phyloP scores from a whole-genome alignment of 2,888 invertebrate genomes.

The Acronicta alni region DNA sequence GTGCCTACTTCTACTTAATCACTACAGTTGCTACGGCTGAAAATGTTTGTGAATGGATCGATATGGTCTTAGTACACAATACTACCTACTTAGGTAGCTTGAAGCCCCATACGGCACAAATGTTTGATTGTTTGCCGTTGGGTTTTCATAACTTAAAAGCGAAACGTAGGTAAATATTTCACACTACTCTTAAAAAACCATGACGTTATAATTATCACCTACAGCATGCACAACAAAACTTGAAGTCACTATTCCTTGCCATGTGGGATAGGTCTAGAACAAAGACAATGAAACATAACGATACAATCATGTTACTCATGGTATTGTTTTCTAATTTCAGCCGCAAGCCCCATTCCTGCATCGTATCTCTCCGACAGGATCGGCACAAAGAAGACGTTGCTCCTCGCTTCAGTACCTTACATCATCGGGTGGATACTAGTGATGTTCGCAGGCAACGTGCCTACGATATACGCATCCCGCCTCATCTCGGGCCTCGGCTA shows the following conservation, averaged over 20 bases:
- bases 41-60: not conserved
- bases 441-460: conserved; percentile 88
- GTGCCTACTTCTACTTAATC: too few species aligned
- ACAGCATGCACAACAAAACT: not conserved
- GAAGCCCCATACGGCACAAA: not conserved
- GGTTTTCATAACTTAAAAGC: not conserved
- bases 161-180: too few species aligned
- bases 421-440: conserved; percentile 91
- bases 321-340: conserved; percentile 70
- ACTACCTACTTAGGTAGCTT: not conserved
- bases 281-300: conserved; percentile 12
- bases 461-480: conserved; percentile 89
- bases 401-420: conserved; percentile 90
- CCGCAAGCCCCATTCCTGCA: conserved; percentile 90
- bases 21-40: too few species aligned
- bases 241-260: not conserved
- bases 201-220: not conserved
- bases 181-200: not conserved
- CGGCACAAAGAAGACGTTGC: conserved; percentile 90
- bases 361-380: conserved; percentile 90
- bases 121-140: not conserved
- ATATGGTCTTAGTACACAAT: not conserved
- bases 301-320: conserved; percentile 21
- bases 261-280: conserved; percentile 12
- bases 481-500: conserved; percentile 91